These are phyloP conservation scores for Odontamblyopus rebecca DNA, from an alignment of 2,797 vertebrate genomes.

Conservation along the genomic window DNA sequence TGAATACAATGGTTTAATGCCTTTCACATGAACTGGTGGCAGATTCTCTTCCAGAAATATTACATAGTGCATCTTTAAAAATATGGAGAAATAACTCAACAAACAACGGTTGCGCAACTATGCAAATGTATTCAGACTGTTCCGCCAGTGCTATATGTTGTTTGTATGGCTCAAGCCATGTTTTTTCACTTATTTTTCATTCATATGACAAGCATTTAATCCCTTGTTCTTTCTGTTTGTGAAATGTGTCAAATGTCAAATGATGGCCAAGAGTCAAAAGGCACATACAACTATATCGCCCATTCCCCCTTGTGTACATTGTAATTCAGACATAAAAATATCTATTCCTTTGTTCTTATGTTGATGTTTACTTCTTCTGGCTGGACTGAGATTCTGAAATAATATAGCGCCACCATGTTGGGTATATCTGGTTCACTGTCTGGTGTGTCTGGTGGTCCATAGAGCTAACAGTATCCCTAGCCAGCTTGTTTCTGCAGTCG, in stretches of 20 bases:
- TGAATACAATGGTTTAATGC: too few relatives aligned
- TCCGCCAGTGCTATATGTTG: background rate
- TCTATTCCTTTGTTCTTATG: background rate
- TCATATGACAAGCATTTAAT: background rate
- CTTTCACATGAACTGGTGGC: background rate
- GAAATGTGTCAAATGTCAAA: background rate
- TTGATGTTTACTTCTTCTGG: background rate
- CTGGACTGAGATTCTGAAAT: background rate
- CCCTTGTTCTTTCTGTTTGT: background rate
- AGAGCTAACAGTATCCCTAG: conserved; percentile 8
- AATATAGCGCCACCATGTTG: background rate
- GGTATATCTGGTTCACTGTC: background rate
- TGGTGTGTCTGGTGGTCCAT: background rate
- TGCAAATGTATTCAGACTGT: background rate
- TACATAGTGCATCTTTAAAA: background rate
- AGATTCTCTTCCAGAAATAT: background rate
- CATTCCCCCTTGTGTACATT: background rate
- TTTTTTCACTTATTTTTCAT: background rate
- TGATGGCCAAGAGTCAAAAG: background rate
- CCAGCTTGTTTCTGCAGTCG: conserved; percentile 12
- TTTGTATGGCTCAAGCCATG: background rate
- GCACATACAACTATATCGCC: background rate
- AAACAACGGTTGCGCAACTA: too few relatives aligned
- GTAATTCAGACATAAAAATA: background rate
- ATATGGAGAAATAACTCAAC: too few relatives aligned